Percentiles rank a stretch among this genome's conserved stretches.
Evolutionary conservation across 2,113 vertebrate species (phyloP).

Genomic region (Pangasianodon hypophthalmus): DNA sequence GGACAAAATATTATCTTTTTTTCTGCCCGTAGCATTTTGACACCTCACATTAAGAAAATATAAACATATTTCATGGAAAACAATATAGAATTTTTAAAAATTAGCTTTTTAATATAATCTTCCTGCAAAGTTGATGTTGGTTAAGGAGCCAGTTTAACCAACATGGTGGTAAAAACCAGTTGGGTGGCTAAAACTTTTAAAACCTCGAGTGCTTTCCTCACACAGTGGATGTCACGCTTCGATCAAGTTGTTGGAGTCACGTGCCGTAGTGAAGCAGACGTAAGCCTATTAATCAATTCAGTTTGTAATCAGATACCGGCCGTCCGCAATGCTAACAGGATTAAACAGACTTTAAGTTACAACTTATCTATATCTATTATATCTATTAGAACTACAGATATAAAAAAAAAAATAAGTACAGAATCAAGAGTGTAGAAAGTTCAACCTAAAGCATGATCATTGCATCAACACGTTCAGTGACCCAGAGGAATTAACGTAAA

Average conservation of each 20-base stretch:
- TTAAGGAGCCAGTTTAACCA: not conserved
- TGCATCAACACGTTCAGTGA: too few species aligned
- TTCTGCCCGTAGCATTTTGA: not conserved
- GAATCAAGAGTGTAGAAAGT: not conserved
- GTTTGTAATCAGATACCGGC: not conserved
- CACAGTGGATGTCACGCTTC: too few species aligned
- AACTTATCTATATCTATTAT: too few species aligned
- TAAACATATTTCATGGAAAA: not conserved
- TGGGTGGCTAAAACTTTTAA: not conserved
- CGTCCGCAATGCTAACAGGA: too few species aligned
- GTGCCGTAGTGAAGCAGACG: not conserved
- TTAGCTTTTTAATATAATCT: not conserved
- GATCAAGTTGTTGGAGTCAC: not conserved
- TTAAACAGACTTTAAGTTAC: not conserved
- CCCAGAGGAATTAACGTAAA: not conserved
- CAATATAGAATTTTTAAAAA: not conserved
- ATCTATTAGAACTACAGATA: not conserved
- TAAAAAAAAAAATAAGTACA: not conserved
- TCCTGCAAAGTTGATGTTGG: not conserved
- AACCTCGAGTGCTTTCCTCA: not conserved
- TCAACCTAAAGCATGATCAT: not conserved
- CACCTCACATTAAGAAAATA: not conserved
- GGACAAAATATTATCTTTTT: not conserved
- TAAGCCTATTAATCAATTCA: not conserved
- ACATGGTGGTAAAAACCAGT: not conserved